Base-by-base conservation (phyloP, 2,797 vertebrate genomes). In the Psittacula derbiana region DNA sequence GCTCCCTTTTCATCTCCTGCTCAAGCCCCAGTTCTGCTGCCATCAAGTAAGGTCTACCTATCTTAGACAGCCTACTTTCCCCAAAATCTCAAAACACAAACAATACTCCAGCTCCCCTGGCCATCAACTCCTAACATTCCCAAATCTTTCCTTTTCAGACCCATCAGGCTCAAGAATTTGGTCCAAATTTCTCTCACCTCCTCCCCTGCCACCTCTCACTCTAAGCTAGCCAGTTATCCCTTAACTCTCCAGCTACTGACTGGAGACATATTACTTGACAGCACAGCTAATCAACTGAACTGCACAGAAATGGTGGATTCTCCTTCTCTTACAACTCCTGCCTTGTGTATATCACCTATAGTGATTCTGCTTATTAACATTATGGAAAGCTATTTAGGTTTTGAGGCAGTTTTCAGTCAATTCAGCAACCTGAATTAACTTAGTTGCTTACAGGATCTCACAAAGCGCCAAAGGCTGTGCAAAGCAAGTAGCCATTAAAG, bases 261-360 rank as follows among this genome's bases (percentile, higher is more conserved):
- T 53, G 27, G 16, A 72, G 21, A 44, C 36, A 16, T 2, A 0
- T 10, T 1, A 16, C 0, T 10, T 44, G 25, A 71, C 80, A 52
- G 57, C 30, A 58, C 8, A 30, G 58, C 38, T 41, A 28, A 41
- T 6, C 50, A 71, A 43, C n/a, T 18, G 7, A 78, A 47, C 76
- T 44, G 28, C 62, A 28, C 36, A 0, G 0, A 38, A 76, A 27
- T 2, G 8, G 28, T 11, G 10, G 40, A 46, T 41, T 30, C n/a
- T 55, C 33, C 20, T 66, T 2, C 40, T 75, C 25, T 44, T 47
- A 31, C 2, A 6, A 25, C n/a, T 53, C 28, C 79, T 70, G 36
- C 24, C 30, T 57, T 75, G 24, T 30, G 38, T 20, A 27, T 31
- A 4, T 25, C 20, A 40, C 58, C 64, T 19, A 28, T 1, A 15